Conservation (phyloP, 2,113 vertebrate genomes). For the Lepisosteus oculatus region DNA sequence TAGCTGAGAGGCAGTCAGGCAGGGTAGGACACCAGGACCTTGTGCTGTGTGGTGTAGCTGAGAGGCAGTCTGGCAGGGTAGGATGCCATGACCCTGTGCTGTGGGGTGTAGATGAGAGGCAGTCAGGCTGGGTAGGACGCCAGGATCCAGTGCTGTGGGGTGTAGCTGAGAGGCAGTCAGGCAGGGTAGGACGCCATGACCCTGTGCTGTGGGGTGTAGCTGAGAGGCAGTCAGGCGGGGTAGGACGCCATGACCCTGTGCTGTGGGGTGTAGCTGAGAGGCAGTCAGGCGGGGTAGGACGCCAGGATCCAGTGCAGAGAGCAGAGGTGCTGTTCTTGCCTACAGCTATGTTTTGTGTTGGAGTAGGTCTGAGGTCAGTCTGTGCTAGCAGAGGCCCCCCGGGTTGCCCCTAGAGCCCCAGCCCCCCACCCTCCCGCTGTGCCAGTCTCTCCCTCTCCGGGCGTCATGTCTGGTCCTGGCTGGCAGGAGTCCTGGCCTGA, state of each 20-base stretch:
- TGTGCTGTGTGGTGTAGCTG: too few relatives aligned
- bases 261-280: too few relatives aligned
- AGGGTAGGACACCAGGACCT: too few relatives aligned
- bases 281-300: neutral
- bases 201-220: conserved; percentile 8
- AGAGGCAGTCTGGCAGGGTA: too few relatives aligned
- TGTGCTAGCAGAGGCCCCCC: conserved; percentile 44
- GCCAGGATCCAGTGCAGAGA: conserved; percentile 29
- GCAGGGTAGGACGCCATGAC: neutral
- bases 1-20: too few relatives aligned
- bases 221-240: too few relatives aligned
- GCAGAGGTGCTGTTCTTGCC: conserved; percentile 26
- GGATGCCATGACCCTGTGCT: too few relatives aligned
- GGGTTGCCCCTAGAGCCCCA: conserved; percentile 18
- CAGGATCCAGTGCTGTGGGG: too few relatives aligned
- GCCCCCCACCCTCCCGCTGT: conserved; percentile 45
- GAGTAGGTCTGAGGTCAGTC: conserved; percentile 6
- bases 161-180: too few relatives aligned
- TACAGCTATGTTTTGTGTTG: conserved; percentile 5
- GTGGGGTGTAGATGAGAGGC: too few relatives aligned
- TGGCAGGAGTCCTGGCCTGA: conserved; percentile 86
- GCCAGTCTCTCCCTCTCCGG: conserved; percentile 82
- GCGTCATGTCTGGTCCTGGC: conserved; percentile 93
- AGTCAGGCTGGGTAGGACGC: neutral
- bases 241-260: too few relatives aligned